phyloP scores from a whole-genome alignment of 2,797 vertebrate genomes.

The Pseudotriccus pelzelni region DNA sequence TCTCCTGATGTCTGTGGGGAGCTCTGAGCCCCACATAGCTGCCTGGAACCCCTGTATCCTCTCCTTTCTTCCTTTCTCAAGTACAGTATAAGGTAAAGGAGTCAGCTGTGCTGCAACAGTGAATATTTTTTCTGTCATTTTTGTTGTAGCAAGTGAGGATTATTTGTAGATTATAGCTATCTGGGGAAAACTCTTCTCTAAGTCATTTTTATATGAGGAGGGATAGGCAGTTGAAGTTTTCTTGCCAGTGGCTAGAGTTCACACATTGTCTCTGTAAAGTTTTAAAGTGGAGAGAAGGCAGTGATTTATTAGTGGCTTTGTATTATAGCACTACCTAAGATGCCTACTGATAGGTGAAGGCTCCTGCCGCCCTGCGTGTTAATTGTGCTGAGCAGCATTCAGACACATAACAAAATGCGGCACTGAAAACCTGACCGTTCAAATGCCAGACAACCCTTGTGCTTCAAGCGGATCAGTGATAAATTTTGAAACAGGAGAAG shows the following conservation, averaged over 20 bases:
- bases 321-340: neutral
- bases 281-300: neutral
- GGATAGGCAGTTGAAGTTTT: neutral
- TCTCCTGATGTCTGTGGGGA: neutral
- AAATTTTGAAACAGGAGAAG: slow-evolving; percentile 47
- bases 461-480: neutral
- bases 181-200: slow-evolving; percentile 31
- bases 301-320: neutral
- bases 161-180: slow-evolving; percentile 31
- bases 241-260: slow-evolving; percentile 11
- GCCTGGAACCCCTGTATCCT: rapidly evolving
- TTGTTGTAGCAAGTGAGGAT: slow-evolving; percentile 9
- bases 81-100: neutral
- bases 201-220: slow-evolving; percentile 17
- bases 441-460: neutral
- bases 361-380: neutral
- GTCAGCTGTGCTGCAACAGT: neutral
- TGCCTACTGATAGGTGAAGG: neutral
- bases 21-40: neutral
- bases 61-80: neutral
- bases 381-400: neutral
- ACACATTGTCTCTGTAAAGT: neutral
- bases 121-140: neutral
- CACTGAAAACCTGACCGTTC: neutral
- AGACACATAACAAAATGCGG: neutral